Evolutionary conservation across 30 jellyfish, hydroid and myxozoan species (phyloP), one percentile per base, ranked within the genome.

Genomic region (Rhopilema esculentum): DNA sequence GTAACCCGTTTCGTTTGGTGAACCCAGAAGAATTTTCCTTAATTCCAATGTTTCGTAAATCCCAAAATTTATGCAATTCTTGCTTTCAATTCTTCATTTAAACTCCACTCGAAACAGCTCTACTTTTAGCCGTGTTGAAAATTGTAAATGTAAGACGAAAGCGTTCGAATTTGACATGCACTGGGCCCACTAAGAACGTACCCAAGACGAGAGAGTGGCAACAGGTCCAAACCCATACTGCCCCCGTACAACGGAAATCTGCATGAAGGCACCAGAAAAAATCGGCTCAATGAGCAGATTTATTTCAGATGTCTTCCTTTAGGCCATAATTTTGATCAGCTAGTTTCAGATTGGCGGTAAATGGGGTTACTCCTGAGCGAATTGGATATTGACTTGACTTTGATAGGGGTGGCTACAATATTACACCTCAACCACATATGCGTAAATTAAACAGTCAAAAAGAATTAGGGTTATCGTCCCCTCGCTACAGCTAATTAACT

Each of bases 171-270:
- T 29, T 23, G 8, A 62, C 90, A 1, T 30, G 57, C 20, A 83
- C 70, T 21, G 92, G 85, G 57, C 92, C 92, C n/a, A 32, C 65
- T 29, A 8, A 83, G 23, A 23, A 83, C 33, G 33, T 69, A 83
- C 8, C 92, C 87, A 33, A 83, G 29, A 6, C 75, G 16, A 12
- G 88, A 49, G 27, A 24, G 49, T 27, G 65, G 69, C 77, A 27
- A 49, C 24, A 8, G 85, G 77, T 20, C 74, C 81, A 22, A 16
- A 20, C 0, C 74, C 85, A 15, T 33, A 28, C 85, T 27, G 49
- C 71, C 85, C 85, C 71, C 85, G 85, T 1, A 74, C 85, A 8
- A 33, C 69, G 7, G 30, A 22, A 19, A n/a, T 71, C 0, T 20
- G 69, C 31, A 32, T 32, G 28, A 73, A 73, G 30, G 29, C 22